Percentiles rank a stretch among this genome's conserved stretches.
Conservation (phyloP, 2,113 vertebrate species). For the Neogobius melanostomus region DNA sequence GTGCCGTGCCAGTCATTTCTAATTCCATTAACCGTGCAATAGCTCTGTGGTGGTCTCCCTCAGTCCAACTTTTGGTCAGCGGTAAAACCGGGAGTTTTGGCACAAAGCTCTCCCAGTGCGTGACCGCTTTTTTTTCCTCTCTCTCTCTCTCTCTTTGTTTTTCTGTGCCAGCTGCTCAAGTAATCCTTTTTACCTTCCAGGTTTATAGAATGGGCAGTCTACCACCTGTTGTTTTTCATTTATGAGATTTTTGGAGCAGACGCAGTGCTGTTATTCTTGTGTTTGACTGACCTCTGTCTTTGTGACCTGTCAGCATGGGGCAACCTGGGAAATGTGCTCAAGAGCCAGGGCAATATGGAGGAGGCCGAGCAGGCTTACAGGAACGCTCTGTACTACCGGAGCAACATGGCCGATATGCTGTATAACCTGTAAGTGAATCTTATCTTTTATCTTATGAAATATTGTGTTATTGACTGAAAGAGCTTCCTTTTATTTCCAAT, state of each 20-base stretch:
- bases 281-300: slow-evolving; percentile 32
- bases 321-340: slow-evolving; percentile 89
- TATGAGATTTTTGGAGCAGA: background rate
- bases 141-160: background rate
- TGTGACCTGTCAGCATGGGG: slow-evolving; percentile 11
- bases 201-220: slow-evolving; percentile 5
- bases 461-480: no score
- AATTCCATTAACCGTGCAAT: slow-evolving; percentile 38
- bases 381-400: slow-evolving; percentile 96
- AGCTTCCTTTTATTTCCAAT: no score
- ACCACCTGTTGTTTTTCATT: background rate
- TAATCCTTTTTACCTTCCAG: slow-evolving; percentile 16
- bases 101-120: slow-evolving; percentile 39
- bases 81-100: slow-evolving; percentile 36
- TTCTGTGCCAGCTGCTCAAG: slow-evolving; percentile 21
- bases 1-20: slow-evolving; percentile 20
- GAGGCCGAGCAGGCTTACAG: slow-evolving; percentile 96
- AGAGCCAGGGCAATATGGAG: slow-evolving; percentile 96
- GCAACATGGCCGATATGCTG: slow-evolving; percentile 99
- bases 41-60: slow-evolving; percentile 47
- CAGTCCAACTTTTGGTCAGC: slow-evolving; percentile 12
- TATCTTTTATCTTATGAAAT: background rate
- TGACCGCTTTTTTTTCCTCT: slow-evolving; percentile 14
- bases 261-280: background rate
- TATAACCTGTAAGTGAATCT: slow-evolving; percentile 94